Conservation (phyloP, 2,113 vertebrate species). For the Chaenocephalus aceratus region DNA sequence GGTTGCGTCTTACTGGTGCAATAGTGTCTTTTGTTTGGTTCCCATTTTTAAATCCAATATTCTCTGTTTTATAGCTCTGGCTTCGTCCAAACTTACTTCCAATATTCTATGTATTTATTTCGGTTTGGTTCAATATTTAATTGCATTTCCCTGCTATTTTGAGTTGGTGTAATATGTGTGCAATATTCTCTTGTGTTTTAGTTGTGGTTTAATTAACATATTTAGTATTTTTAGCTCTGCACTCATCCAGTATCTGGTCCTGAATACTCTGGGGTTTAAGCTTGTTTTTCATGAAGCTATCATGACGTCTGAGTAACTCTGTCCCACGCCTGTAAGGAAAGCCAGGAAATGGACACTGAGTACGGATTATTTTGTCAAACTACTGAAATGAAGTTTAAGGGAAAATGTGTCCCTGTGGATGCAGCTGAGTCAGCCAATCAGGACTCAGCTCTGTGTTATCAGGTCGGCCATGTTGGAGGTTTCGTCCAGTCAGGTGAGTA, state of each 20-base stretch:
- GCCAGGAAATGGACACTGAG: no score
- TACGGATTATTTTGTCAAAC: background rate
- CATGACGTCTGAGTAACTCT: background rate
- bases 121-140: no score
- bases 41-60: background rate
- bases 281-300: background rate
- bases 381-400: background rate
- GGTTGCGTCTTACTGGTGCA: no score
- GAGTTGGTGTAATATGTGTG: background rate
- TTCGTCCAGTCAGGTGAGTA: slow-evolving; percentile 6
- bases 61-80: background rate
- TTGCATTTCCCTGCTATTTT: background rate
- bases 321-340: background rate
- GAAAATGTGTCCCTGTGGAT: no score
- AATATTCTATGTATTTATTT: no score
- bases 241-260: background rate
- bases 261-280: background rate
- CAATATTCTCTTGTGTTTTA: background rate
- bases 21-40: background rate
- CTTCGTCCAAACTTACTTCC: background rate
- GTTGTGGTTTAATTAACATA: background rate
- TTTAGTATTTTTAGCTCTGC: background rate
- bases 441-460: slow-evolving; percentile 15
- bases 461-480: background rate
- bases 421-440: slow-evolving; percentile 30